Base-by-base conservation (phyloP, 2,797 vertebrate genomes). In the Atherinosoma microstoma region DNA sequence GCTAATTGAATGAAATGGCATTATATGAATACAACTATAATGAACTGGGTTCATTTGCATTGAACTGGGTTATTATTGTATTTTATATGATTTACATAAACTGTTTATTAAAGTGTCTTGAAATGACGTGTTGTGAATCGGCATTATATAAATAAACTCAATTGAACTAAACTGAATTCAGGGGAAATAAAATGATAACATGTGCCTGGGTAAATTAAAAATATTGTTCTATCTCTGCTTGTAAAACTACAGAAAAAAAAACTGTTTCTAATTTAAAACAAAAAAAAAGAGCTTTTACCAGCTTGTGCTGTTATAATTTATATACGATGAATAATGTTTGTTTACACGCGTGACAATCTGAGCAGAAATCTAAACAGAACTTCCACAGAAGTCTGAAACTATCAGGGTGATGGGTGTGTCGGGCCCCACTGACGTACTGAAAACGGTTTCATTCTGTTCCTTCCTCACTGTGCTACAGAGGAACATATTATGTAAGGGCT, bases 401-500 rank as follows among this genome's bases (percentile, higher is more conserved):
- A 4, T 66, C 27, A 32, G 45, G 64, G 47, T 47, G 1, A 53
- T 47, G 64, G 75, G 71, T 61, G 68, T 82, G 80, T 73, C 67
- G 0, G 35, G 56, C 22, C 36, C 10, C 49, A 40, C 22, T 32
- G 22, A 58, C 59, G 24, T 6, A 64, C 45, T 34, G 12, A 72
- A 61, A 27, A 57, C 0, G 0, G 4, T 58, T 75, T 79, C 61
- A 67, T 3, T 1, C 13, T 20, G 45, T 47, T 10, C 32, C 62
- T 73, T 64, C 18, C 30, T 60, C 57, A 35, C 62, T 64, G 24
- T 12, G 12, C 57, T 61, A 22, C 40, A 12, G 58, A 79, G 64
- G 64, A 18, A 53, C 22, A 51, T 0, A 9, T 84, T 89, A 86
- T 68, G 78, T 75, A 82, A 89, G 54, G 54, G 1, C 57, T 47